Evolutionary conservation across 2,113 vertebrate genomes (phyloP), one percentile per base, ranked within the genome.

Genomic region (Boleophthalmus pectinirostris): DNA sequence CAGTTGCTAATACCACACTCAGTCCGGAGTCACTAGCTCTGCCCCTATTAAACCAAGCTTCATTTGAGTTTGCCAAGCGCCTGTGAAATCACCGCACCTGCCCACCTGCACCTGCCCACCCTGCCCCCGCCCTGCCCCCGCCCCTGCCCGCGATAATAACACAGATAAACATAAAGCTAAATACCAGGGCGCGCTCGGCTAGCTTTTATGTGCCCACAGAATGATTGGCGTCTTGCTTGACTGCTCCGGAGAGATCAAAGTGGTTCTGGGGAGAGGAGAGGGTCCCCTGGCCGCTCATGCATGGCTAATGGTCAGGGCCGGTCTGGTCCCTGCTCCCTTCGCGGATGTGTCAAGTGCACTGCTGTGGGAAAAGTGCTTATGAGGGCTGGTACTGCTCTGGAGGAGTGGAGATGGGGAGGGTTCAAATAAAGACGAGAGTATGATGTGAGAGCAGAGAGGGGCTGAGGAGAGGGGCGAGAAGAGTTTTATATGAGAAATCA

Each of bases 131-230:
- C 63, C 84, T 70, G 54, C 88, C 87, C 82, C 82, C 85, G 87
- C 76, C 63, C 87, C 76, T 54, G 72, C 89, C 84, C 82, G 76
- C 90, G 88, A 89, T 90, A 91, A 91, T 91, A 91, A 88, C 85
- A 83, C 82, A 88, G 85, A 93, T 89, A 92, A 93, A 93, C 91
- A 92, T 91, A 89, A 92, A 91, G 87, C 88, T 92, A 93, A 93
- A 93, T 92, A 92, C 88, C 90, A 92, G 87, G 90, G 84, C 85
- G 87, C 79, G 91, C 87, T 92, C 91, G 90, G 91, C 92, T 93
- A 93, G 90, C 90, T 91, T 91, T 92, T 90, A 92, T 91, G 90
- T 86, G 85, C 84, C 54, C 81, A 89, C 85, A 85, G 88, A 92
- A 91, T 92, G 88, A 94, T 93, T 92, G 90, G 87, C 82, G 90